These are phyloP conservation scores for Axis porcinus DNA, from an alignment of 2,113 vertebrate species.

Conservation along the genomic window DNA sequence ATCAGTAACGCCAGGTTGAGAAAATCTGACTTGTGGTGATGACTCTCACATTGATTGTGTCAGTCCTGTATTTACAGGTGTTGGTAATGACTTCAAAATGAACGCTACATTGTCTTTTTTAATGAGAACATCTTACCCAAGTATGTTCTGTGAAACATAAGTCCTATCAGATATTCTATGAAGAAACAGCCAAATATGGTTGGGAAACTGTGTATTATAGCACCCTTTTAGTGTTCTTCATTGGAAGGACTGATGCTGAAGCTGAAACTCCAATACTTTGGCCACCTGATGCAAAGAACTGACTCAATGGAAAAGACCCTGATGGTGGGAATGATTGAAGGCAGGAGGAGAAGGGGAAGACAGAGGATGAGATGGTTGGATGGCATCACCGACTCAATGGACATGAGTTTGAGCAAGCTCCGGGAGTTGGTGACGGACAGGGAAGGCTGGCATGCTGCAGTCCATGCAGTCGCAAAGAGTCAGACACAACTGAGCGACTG, in stretches of 20 bases:
- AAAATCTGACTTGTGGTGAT: neutral
- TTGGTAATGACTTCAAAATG: neutral
- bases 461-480: neutral
- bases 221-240: neutral
- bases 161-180: neutral
- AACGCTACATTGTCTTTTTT: neutral
- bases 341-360: neutral
- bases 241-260: neutral
- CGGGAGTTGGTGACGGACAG: neutral
- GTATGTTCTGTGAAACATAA: neutral
- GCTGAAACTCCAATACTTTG: neutral
- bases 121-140: neutral
- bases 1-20: neutral
- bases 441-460: neutral
- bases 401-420: neutral
- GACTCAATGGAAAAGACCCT: neutral
- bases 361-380: neutral
- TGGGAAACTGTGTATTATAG: neutral
- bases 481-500: neutral
- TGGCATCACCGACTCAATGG: neutral
- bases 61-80: neutral
- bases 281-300: neutral
- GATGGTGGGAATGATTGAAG: neutral
- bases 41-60: neutral
- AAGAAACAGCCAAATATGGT: neutral